A percentile compares a stretch with the other conserved stretches of the same genome.
phyloP scores from a whole-genome alignment of 2,113 vertebrate species.

The Falco punctatus region DNA sequence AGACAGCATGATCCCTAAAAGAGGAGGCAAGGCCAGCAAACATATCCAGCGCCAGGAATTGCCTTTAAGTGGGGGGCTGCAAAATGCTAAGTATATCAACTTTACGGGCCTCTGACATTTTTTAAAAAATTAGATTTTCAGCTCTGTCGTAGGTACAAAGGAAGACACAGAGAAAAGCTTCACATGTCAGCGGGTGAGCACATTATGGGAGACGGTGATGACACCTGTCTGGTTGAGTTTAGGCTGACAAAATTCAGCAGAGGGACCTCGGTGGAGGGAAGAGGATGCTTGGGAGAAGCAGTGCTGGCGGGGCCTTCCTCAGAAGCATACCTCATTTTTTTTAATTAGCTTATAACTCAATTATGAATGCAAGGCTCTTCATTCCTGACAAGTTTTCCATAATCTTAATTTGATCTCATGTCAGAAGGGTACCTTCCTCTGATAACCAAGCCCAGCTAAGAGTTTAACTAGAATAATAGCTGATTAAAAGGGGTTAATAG shows the following conservation, averaged over 20 bases:
- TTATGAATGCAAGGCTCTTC: conserved; percentile 13
- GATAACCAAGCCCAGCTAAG: conserved; percentile 27
- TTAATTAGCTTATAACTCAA: conserved; percentile 53
- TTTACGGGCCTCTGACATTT: not conserved
- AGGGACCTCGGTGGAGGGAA: conserved; percentile 70
- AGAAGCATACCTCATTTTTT: conserved; percentile 26
- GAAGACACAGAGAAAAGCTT: conserved; percentile 34
- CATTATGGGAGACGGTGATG: conserved; percentile 32
- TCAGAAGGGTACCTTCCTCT: conserved; percentile 29
- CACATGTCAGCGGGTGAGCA: conserved; percentile 36
- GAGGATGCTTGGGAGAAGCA: not conserved
- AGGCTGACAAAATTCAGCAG: conserved; percentile 79
- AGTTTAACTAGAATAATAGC: conserved; percentile 31
- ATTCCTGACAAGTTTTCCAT: conserved; percentile 47
- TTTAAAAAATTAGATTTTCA: not conserved
- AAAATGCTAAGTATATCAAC: conserved; percentile 45
- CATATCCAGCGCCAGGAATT: not conserved
- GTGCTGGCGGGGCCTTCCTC: not conserved
- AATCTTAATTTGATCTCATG: conserved; percentile 61
- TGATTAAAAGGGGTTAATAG: conserved; percentile 61
- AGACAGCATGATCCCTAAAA: not conserved
- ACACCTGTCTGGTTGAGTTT: conserved; percentile 85
- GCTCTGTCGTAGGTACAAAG: not conserved
- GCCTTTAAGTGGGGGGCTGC: not conserved
- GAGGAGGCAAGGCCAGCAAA: not conserved